phyloP scores from a whole-genome alignment of 2,113 vertebrate genomes.

The Leucopsar rothschildi region DNA sequence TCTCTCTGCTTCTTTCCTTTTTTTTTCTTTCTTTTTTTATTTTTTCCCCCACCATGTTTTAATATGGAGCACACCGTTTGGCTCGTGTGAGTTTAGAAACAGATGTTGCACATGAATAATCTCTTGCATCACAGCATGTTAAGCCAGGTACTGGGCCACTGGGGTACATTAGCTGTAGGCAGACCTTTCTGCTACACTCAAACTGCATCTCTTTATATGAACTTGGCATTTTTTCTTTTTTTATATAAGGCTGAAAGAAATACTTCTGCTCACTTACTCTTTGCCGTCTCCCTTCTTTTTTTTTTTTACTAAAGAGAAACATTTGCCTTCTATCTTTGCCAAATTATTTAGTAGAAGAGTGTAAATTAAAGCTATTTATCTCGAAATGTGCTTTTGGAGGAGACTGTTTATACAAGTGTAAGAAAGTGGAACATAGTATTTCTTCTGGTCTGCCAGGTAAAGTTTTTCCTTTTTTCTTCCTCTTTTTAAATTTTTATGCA shows the following conservation, averaged over 20 bases:
- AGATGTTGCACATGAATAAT: background rate
- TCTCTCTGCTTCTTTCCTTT: background rate
- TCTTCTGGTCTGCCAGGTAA: conserved; percentile 57
- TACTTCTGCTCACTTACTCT: background rate
- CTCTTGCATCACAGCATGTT: background rate
- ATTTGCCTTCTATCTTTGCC: conserved; percentile 49
- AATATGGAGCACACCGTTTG: background rate
- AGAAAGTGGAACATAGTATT: conserved; percentile 66
- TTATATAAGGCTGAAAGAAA: background rate
- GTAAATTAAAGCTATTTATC: conserved; percentile 74
- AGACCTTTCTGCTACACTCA: background rate
- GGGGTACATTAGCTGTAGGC: background rate
- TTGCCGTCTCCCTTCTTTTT: conserved; percentile 27
- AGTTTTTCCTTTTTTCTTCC: conserved; percentile 6
- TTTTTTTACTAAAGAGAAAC: conserved; percentile 40
- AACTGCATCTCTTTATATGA: background rate
- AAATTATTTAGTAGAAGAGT: conserved; percentile 67
- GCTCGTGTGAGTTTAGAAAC: background rate
- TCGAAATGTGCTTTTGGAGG: conserved; percentile 61
- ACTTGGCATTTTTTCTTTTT: background rate
- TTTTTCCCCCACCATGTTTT: background rate
- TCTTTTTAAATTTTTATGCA: background rate
- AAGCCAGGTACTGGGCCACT: background rate
- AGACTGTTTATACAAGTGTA: conserved; percentile 71
- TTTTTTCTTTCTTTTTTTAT: background rate